A percentile compares a stretch with the other conserved stretches of the same genome.
Evolutionary conservation across 2,797 vertebrate species (phyloP).

Genomic region (Babyrousa celebensis): DNA sequence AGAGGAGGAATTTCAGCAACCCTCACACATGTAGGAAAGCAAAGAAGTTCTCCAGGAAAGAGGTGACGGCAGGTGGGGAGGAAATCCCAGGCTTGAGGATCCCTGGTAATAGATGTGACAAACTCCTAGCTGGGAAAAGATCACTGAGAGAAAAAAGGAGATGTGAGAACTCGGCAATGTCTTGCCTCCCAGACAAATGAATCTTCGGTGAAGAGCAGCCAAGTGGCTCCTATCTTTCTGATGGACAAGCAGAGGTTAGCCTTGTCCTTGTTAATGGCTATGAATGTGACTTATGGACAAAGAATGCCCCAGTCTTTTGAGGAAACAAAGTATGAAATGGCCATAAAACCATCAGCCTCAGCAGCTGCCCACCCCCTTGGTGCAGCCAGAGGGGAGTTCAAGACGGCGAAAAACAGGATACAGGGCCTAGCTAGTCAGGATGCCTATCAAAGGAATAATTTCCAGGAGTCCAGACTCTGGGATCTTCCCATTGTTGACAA

Average conservation of each 20-base stretch:
- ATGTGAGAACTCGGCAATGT: background rate
- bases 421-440: background rate
- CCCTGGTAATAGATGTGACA: fast-evolving
- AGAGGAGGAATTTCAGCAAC: too few relatives aligned
- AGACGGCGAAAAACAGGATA: background rate
- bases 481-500: background rate
- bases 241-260: background rate
- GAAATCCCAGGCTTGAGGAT: fast-evolving
- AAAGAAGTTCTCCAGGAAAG: fast-evolving
- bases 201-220: fast-evolving
- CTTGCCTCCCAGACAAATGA: background rate
- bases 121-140: background rate
- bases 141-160: background rate
- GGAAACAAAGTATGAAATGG: background rate
- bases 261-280: background rate
- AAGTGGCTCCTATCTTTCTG: too few relatives aligned
- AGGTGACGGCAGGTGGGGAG: background rate
- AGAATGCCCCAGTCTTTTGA: background rate
- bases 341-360: background rate
- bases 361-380: background rate
- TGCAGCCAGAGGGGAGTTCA: background rate
- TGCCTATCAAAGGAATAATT: background rate
- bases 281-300: background rate
- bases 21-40: background rate
- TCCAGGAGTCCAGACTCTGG: background rate